Percentiles rank a stretch among this genome's conserved stretches.
Evolutionary conservation across 2,888 invertebrate genomes (phyloP).

Genomic region (Tromatobia lineatoria): DNA sequence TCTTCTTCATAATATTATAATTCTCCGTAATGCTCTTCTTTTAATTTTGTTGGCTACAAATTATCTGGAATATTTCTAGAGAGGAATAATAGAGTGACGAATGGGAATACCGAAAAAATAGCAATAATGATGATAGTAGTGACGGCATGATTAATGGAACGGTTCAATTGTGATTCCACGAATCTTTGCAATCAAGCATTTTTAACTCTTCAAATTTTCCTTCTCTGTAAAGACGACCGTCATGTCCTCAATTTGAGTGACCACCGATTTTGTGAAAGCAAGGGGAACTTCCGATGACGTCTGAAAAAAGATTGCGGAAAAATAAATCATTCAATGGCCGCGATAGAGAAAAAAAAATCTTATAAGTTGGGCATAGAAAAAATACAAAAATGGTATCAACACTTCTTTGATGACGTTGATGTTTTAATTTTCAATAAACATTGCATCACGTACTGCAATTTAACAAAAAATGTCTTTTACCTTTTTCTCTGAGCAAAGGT

Average conservation of each 20-base stretch:
- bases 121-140: neutral
- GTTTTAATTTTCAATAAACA: neutral
- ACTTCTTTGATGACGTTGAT: no score
- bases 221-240: neutral
- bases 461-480: neutral
- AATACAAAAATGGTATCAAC: neutral
- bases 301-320: neutral
- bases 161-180: neutral
- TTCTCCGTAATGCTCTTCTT: slow-evolving; percentile 2
- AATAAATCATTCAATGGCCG: neutral
- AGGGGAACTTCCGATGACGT: neutral
- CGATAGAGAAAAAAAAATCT: neutral
- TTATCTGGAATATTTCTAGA: neutral
- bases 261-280: neutral
- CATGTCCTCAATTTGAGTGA: neutral
- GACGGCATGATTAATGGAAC: neutral
- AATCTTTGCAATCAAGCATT: neutral
- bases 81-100: neutral
- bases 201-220: neutral
- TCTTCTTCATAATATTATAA: neutral
- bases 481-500: neutral
- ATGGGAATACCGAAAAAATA: neutral
- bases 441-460: neutral
- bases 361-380: neutral
- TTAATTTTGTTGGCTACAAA: slow-evolving; percentile 1